A percentile compares a stretch with the other conserved stretches of the same genome.
phyloP scores from a whole-genome alignment of 2,888 invertebrate species.

The Mesorhabditis sp. region DNA sequence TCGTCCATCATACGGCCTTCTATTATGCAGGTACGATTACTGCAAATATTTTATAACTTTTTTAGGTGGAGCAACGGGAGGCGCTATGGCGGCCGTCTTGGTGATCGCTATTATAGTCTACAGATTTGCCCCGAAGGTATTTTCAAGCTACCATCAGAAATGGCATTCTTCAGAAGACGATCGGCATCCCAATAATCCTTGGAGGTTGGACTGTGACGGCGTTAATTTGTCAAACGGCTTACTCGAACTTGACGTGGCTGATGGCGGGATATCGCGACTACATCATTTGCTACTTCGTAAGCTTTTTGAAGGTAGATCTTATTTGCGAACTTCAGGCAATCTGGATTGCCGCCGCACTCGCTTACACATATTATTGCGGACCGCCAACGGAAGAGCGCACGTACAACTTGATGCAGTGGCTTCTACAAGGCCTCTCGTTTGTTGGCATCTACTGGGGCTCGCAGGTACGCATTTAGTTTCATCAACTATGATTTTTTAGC shows the following conservation, averaged over 20 bases:
- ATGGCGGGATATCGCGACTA: neutral
- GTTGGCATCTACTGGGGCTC: neutral
- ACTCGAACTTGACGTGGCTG: neutral
- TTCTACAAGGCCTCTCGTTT: neutral
- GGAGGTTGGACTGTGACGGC: neutral
- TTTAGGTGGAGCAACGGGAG: neutral
- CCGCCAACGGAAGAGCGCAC: neutral
- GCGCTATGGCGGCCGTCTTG: neutral
- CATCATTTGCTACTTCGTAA: neutral
- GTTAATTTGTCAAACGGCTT: neutral
- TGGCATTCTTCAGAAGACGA: neutral
- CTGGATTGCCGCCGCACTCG: neutral
- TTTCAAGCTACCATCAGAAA: neutral
- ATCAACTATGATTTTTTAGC: neutral
- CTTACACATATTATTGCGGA: neutral
- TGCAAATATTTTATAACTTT: neutral
- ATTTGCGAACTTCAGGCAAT: neutral
- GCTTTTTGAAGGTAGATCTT: neutral
- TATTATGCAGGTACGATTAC: neutral
- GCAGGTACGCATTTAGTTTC: neutral
- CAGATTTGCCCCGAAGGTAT: neutral
- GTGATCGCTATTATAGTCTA: neutral
- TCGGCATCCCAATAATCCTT: slow-evolving; percentile 1
- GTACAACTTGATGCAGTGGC: neutral
- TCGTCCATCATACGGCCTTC: neutral